Conservation (phyloP, 2,113 vertebrate species). For the Microcebus griseorufus region DNA sequence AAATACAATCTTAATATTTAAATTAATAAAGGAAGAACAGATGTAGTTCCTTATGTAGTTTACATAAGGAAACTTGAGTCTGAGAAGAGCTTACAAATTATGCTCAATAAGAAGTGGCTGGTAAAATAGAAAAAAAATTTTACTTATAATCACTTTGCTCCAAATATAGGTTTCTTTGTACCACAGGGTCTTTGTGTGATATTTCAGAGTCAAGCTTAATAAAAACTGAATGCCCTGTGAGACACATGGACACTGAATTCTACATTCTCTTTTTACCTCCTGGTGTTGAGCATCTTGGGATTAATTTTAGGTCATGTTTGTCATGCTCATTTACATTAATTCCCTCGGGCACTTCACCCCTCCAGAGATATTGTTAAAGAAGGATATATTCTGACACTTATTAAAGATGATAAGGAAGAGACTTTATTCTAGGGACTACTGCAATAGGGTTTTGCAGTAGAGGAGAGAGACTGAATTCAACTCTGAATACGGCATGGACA, state of each 20-base stretch:
- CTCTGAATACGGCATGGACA: not conserved
- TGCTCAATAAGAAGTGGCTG: not conserved
- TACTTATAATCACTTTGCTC: not conserved
- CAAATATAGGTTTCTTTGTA: not conserved
- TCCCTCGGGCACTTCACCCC: not conserved
- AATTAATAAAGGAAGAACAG: not conserved
- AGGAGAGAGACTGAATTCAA: not conserved
- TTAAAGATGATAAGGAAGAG: not conserved
- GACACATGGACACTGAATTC: not conserved
- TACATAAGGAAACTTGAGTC: not conserved
- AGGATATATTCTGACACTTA: not conserved
- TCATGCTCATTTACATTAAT: not conserved
- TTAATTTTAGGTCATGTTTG: not conserved
- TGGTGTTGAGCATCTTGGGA: not conserved
- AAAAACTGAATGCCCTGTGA: not conserved
- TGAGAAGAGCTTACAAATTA: not conserved
- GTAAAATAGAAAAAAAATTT: not conserved
- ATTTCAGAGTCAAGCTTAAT: not conserved
- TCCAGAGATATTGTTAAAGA: not conserved
- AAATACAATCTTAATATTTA: not conserved
- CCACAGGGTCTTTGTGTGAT: rapidly evolving
- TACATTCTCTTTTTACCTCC: not conserved
- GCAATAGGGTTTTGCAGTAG: not conserved
- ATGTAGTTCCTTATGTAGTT: not conserved
- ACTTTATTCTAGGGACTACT: not conserved